A percentile compares a stretch with the other conserved stretches of the same genome.
Conservation (phyloP, 2,113 vertebrate genomes). For the Mohoua ochrocephala region DNA sequence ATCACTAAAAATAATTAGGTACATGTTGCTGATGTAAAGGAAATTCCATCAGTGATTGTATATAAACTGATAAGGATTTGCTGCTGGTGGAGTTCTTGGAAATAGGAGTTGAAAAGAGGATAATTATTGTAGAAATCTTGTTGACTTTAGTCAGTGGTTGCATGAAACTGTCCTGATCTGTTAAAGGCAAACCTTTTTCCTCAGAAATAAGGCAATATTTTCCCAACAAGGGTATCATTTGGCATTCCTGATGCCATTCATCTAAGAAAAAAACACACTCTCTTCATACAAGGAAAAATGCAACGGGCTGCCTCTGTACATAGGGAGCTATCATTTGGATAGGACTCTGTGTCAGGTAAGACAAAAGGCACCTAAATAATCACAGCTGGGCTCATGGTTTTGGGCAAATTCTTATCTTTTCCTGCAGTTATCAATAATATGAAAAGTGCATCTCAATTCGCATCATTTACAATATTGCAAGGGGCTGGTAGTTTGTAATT, state of each 20-base stretch:
- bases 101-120: background rate
- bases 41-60: background rate
- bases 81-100: background rate
- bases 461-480: background rate
- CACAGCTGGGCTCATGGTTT: background rate
- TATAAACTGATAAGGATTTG: background rate
- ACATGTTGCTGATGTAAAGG: constrained; percentile 15
- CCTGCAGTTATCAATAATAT: background rate
- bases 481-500: background rate
- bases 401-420: background rate
- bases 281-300: background rate
- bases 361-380: background rate
- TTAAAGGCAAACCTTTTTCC: background rate
- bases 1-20: constrained; percentile 32
- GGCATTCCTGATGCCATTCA: background rate
- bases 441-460: background rate
- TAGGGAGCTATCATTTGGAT: background rate
- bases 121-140: background rate
- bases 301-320: background rate
- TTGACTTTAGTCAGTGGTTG: background rate
- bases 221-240: background rate
- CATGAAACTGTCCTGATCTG: background rate
- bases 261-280: background rate
- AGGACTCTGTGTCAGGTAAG: background rate
- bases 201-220: background rate